Conservation (phyloP, 1,140 invertebrate species). For the Solen grandis region DNA sequence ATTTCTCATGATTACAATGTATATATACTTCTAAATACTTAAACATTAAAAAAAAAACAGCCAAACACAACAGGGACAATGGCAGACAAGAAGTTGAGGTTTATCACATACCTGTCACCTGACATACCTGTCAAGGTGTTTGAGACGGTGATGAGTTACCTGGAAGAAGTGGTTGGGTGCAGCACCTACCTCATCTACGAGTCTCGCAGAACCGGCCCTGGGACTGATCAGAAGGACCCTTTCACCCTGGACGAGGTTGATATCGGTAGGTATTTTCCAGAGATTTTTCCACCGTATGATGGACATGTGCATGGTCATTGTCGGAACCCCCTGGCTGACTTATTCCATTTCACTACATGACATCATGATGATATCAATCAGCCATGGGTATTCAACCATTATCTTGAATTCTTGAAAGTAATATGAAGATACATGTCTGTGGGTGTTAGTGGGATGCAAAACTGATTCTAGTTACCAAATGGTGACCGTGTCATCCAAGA, state of each 20-base stretch:
- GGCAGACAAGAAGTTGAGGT: constrained; percentile 56
- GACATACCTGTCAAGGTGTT: constrained; percentile 85
- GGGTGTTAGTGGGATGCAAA: too few relatives aligned
- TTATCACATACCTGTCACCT: constrained; percentile 84
- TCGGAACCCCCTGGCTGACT: background rate
- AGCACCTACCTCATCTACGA: constrained; percentile 84
- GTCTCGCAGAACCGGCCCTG: constrained; percentile 82
- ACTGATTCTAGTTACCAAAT: too few relatives aligned
- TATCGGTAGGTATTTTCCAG: constrained; percentile 82
- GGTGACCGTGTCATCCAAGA: too few relatives aligned
- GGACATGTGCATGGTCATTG: background rate
- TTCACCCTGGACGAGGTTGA: constrained; percentile 83
- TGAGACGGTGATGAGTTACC: constrained; percentile 83
- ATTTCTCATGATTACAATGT: too few relatives aligned
- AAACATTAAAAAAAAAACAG: too few relatives aligned
- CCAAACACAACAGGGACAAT: background rate
- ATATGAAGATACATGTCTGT: too few relatives aligned
- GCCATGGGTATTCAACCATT: background rate
- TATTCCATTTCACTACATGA: too few relatives aligned
- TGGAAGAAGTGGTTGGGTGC: constrained; percentile 82
- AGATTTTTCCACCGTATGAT: too few relatives aligned
- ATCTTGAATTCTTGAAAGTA: too few relatives aligned
- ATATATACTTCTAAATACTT: too few relatives aligned
- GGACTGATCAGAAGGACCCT: constrained; percentile 82
- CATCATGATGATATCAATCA: background rate